phyloP scores from a whole-genome alignment of 2,888 invertebrate genomes.

The Acleris laterana region DNA sequence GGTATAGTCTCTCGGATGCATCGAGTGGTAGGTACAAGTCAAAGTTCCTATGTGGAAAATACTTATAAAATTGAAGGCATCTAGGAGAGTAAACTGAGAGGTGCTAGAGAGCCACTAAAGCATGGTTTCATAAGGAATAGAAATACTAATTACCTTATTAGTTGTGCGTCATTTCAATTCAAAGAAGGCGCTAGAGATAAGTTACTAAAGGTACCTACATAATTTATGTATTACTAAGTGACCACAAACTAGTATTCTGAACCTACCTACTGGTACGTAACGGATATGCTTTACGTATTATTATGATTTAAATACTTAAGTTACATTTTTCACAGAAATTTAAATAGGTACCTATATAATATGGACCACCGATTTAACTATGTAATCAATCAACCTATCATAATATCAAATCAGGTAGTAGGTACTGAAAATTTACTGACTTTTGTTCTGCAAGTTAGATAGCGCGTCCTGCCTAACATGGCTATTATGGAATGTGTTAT shows the following conservation, averaged over 20 bases:
- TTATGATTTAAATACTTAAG: background rate
- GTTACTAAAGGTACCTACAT: conserved; percentile 17
- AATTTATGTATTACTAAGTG: conserved; percentile 22
- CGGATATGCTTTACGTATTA: background rate
- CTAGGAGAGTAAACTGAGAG: conserved; percentile 53
- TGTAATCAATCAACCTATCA: background rate
- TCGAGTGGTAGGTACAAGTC: conserved; percentile 65
- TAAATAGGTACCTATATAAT: conserved; percentile 1
- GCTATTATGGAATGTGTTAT: conserved; percentile 43
- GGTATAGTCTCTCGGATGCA: conserved; percentile 79
- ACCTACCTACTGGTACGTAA: conserved; percentile 26
- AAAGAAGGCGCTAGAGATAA: conserved; percentile 19
- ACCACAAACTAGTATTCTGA: conserved; percentile 15
- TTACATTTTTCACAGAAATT: background rate
- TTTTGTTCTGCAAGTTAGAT: conserved; percentile 7
- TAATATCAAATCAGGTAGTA: background rate
- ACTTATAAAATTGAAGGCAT: conserved; percentile 49
- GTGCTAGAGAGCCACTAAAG: conserved; percentile 64
- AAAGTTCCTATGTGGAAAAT: conserved; percentile 50
- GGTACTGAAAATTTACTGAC: background rate
- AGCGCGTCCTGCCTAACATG: conserved; percentile 23
- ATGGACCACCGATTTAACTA: background rate
- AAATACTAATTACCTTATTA: conserved; percentile 12
- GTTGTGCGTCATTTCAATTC: conserved; percentile 15
- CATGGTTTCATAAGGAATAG: conserved; percentile 48